Evolutionary conservation across 2,888 invertebrate genomes (phyloP), one percentile per base, ranked within the genome.

Genomic region (Scotopteryx bipunctaria): DNA sequence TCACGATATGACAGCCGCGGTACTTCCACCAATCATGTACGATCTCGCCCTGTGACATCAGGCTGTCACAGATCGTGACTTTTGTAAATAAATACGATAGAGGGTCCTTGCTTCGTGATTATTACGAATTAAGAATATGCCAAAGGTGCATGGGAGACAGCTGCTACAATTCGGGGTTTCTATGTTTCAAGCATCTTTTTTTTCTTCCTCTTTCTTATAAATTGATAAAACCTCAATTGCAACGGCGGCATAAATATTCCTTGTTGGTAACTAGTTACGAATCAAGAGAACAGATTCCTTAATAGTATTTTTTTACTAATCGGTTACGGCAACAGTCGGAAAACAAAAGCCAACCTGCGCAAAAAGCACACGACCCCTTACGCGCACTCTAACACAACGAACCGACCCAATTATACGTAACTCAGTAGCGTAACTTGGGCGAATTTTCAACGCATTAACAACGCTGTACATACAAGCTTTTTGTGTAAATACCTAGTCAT

Each of bases 401-500:
- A 52, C 77, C 80, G 73, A 76, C 69, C 74, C 78, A 71, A 76
- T 70, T 79, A 81, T 81, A 82, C 71, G 78, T 83, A 83, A 86
- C 84, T 82, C 73, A 68, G 82, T 86, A 84, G 81, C 69, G 77
- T 77, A 75, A 78, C 78, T 81, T 86, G 81, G 80, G 80, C 81
- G 79, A 85, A 82, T 80, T 86, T 83, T 79, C 81, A n/a, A n/a
- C n/a, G 87, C 88, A 86, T 86, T 89, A 88, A 89, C 89, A 86
- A 78, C 73, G 89, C 89, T 89, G 89, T 90, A 89, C 75, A 90
- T 86, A 77, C 79, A 76, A 88, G 89, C 88, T 90, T 90, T 90
- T 87, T 90, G 86, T 90, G 89, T 89, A 87, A 82, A 86, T 86
- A 89, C 80, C 77, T 54, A 61, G 38, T 27, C 52, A 55, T 51